These are phyloP conservation scores for Rhamphomyia laevipes DNA, from an alignment of 2,888 invertebrate genomes.

Conservation along the genomic window DNA sequence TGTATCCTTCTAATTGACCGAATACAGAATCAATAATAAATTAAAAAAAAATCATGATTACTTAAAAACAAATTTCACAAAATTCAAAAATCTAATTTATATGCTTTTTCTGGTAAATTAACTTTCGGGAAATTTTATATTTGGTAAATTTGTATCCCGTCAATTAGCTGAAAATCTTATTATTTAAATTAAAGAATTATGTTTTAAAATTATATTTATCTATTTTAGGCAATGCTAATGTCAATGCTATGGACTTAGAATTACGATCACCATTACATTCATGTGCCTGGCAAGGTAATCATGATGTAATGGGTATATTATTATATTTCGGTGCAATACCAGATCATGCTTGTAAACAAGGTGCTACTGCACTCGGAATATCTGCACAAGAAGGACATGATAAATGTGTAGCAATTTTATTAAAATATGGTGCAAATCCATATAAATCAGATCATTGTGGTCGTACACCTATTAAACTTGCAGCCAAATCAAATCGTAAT, in stretches of 20 bases:
- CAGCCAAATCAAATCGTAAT: slow-evolving; percentile 81
- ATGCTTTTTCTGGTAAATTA: too few species aligned
- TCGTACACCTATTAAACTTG: slow-evolving; percentile 76
- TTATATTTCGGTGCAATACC: slow-evolving; percentile 71
- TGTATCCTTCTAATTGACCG: neutral
- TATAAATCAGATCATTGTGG: slow-evolving; percentile 78
- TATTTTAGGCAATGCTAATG: slow-evolving; percentile 60
- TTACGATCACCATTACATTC: slow-evolving; percentile 84
- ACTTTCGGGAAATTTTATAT: too few species aligned
- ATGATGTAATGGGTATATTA: slow-evolving; percentile 66
- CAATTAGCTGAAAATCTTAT: too few species aligned
- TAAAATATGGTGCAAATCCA: slow-evolving; percentile 77
- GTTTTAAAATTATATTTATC: too few species aligned
- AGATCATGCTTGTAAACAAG: slow-evolving; percentile 88
- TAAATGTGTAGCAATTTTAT: slow-evolving; percentile 71
- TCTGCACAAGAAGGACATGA: slow-evolving; percentile 95
- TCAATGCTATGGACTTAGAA: slow-evolving; percentile 81
- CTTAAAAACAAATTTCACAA: too few species aligned
- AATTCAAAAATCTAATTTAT: too few species aligned
- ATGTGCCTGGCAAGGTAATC: slow-evolving; percentile 92
- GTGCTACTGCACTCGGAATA: slow-evolving; percentile 89
- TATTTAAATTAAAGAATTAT: too few species aligned
- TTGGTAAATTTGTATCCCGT: too few species aligned
- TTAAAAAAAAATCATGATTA: too few species aligned
- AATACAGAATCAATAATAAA: neutral